Evolutionary conservation across 2,888 invertebrate species (phyloP), one percentile per base, ranked within the genome.

Genomic region (Drepanosiphum platanoidis): DNA sequence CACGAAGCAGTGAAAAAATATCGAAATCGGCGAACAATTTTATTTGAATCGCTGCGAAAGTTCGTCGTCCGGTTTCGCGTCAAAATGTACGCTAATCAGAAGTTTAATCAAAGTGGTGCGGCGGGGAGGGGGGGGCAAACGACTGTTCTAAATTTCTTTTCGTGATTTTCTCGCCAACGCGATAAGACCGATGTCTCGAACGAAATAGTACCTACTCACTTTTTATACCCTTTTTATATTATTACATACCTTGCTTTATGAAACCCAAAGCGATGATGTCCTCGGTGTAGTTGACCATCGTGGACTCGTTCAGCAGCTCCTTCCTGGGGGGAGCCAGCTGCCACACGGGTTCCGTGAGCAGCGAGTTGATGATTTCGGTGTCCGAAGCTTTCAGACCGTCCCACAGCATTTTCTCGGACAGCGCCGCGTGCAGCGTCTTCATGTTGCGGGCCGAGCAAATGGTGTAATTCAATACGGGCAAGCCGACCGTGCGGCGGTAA

Each of bases 321-420:
- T 92, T 91, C 88, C 93, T 93, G 87, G 92, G 91, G 0, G 95
- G 93, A 0, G 95, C 94, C 86, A 96, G 94, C 89, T 95, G 94
- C 96, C 96, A 97, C 0, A 97, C 93, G 0, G 96, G 96, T 89
- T 96, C 96, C 0, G 94, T 94, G 66, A 96, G 91, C 18, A 96
- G 89, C 0, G 94, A 93, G 87, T 95, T 93, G 82, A 96, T 91
- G 0, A 93, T 93, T 86, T 93, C 92, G 82, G 94, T 92, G 86
- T 96, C 96, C 74, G 93, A 93, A 42, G 94, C 87, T 88, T 94
- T 95, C 0, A 96, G 89, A 0, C 95, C 95, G 88, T 96, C 96
- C 95, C 96, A 96, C 0, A 95, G 89, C 1, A 94, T 94, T 88
- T 95, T 95, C 88, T 94, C 95, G 0, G 94, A 94, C 89, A 96